Evolutionary conservation across 2,113 vertebrate genomes (phyloP).

Genomic region (Eptesicus fuscus): DNA sequence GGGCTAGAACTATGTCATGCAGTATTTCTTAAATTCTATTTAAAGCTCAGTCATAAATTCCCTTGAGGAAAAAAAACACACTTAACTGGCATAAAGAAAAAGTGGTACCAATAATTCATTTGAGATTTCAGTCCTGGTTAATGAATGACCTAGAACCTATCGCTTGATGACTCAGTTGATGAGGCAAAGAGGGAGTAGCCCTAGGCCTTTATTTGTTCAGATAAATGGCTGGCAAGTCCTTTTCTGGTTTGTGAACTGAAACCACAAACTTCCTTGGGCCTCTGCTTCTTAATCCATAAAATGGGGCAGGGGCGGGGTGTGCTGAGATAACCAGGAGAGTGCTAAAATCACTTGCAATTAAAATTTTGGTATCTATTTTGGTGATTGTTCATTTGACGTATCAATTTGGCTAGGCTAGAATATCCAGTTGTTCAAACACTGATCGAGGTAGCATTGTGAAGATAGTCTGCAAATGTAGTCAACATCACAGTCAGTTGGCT

Average conservation of each 20-base stretch:
- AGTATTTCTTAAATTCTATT: background rate
- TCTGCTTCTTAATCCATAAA: background rate
- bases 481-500: background rate
- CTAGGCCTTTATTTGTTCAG: background rate
- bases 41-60: conserved; percentile 24
- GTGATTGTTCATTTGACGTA: background rate
- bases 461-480: background rate
- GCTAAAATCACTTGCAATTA: background rate
- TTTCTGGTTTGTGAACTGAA: background rate
- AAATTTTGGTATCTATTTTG: background rate
- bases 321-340: background rate
- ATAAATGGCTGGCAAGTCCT: background rate
- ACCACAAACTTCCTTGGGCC: background rate
- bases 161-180: background rate
- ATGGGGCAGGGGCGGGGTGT: background rate
- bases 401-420: background rate
- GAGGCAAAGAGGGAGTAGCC: background rate
- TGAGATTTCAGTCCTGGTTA: background rate
- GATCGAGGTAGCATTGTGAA: background rate
- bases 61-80: background rate
- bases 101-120: background rate
- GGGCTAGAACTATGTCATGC: background rate
- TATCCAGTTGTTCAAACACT: background rate
- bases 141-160: background rate
- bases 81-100: background rate